A percentile compares a stretch with the other conserved stretches of the same genome.
Evolutionary conservation across 1,140 invertebrate species (phyloP).

Genomic region (Listronotus oregonensis): DNA sequence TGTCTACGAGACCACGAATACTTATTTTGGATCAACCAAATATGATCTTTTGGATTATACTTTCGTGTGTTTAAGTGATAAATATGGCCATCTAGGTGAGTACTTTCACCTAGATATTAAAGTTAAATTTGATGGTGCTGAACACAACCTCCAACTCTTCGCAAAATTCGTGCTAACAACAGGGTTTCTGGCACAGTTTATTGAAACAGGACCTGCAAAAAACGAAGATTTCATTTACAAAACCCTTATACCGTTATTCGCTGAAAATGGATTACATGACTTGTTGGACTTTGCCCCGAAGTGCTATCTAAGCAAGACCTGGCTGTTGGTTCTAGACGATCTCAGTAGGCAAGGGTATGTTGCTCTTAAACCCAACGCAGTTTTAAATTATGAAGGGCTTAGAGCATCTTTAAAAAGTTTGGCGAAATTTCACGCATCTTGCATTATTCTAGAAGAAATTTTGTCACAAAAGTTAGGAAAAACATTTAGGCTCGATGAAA

Average conservation of each 20-base stretch:
- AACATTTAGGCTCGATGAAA: conserved; percentile 3
- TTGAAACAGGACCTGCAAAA: conserved; percentile 19
- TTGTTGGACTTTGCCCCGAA: conserved; percentile 22
- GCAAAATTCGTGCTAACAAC: conserved; percentile 17
- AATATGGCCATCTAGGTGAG: conserved; percentile 31
- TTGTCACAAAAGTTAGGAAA: conserved; percentile 12
- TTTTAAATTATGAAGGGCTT: conserved; percentile 14
- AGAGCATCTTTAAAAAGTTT: conserved; percentile 4
- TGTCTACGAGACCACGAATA: conserved; percentile 13
- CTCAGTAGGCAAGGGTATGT: conserved; percentile 10
- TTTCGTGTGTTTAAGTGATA: conserved; percentile 11
- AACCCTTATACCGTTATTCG: conserved; percentile 5
- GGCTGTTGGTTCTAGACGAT: conserved; percentile 22
- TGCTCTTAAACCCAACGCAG: conserved; percentile 4
- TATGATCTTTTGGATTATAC: conserved; percentile 16
- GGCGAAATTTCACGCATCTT: conserved; percentile 21
- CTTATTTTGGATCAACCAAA: conserved; percentile 3
- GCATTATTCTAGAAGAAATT: conserved; percentile 13
- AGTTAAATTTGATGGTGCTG: not conserved
- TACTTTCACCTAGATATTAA: conserved; percentile 21
- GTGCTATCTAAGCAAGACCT: too few relatives aligned
- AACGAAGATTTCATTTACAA: conserved; percentile 32
- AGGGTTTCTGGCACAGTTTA: not conserved
- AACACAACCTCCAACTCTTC: conserved; percentile 10
- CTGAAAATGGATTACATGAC: conserved; percentile 1